Base-by-base conservation (phyloP, 2,113 vertebrate species). In the Fregata magnificens region DNA sequence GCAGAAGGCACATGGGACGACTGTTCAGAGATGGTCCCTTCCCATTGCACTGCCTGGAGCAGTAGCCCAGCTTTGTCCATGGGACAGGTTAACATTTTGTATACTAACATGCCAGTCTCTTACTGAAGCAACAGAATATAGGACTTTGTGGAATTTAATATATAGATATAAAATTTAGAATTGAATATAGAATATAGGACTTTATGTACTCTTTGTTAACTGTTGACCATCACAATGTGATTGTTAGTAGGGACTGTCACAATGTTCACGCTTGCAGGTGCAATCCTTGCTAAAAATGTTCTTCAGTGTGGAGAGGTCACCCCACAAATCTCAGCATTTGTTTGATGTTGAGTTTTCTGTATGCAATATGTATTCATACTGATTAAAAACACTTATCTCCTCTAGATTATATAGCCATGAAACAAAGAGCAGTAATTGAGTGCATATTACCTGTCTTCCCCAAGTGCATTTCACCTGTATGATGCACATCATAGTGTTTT, bases 201-300 rank as follows among this genome's bases (percentile, higher is more conserved):
- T 81, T 85, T 17, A 86, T 11, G 7, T 29, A 13, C n/a, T 88
- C 34, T 56, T 76, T 66, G 9, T 66, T 90, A 53, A 44, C 25
- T 50, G 6, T 38, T 56, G 67, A 22, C 18, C 42, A 42, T 59
- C 44, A 25, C 19, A 13, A 3, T 32, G 25, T 44, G 25, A 38
- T 25, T 56, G 18, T 21, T 53, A 58, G 36, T 38, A 76, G 13
- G 44, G 7, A 38, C 29, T 80, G 13, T 66, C 44, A 45, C 26
- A 76, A 72, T 0, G 1, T 76, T 44, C 18, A 53, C 3, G 0
- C 4, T 17, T 28, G 0, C 38, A 90, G 19, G 36, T 44, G 34
- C 15, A 87, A 72, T 44, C 34, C 15, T 42, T 36, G 21, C 31
- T 73, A 58, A 81, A 80, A 77, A 19, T 20, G 9, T 17, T 86